Evolutionary conservation across 2,888 invertebrate species (phyloP), one percentile per base, ranked within the genome.

Genomic region (Tetropium fuscum): DNA sequence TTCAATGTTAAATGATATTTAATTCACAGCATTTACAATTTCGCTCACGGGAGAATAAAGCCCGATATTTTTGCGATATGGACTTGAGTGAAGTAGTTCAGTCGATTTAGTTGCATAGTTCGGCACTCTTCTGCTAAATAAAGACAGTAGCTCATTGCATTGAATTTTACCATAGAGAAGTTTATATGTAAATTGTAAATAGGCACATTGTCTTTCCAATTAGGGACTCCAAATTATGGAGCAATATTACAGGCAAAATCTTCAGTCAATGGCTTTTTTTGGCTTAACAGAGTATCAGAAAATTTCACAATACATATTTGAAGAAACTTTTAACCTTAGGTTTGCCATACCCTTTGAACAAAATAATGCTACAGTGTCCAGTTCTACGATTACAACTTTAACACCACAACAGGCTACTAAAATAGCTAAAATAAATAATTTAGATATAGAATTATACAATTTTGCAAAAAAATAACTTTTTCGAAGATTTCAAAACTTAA

Each of bases 221-320:
- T n/a, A n/a, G n/a, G n/a, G n/a, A n/a, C n/a, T n/a, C n/a, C n/a
- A n/a, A n/a, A n/a, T n/a, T n/a, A n/a, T n/a, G n/a, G n/a, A n/a
- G n/a, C n/a, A n/a, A n/a, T n/a, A n/a, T n/a, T n/a, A n/a, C n/a
- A 98, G 98, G 83, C 88, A 91, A 68, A 99, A 99, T 83, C 85
- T 99, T 57, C 90, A 93, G 62, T 91, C 92, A 44, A 95, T 99
- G 95, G 93, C 98, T 51, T 99, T 95, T 83, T 98, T 98, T 82
- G 98, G 98, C 66, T 87, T 99, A 64, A 97, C 97, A 4, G 99
- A 99, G 83, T 90, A 89, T 82, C 98, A 98, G 84, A 92, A 93
- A 87, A 92, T 93, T 73, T 80, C 94, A 19, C 96, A 96, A 81
- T 95, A 95, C 81, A 91, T 97, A 70, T 97, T 97, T 80, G 97